Percentiles rank a stretch among this genome's conserved stretches.
Evolutionary conservation across 2,113 vertebrate genomes (phyloP).

Genomic region (Oriolus oriolus): DNA sequence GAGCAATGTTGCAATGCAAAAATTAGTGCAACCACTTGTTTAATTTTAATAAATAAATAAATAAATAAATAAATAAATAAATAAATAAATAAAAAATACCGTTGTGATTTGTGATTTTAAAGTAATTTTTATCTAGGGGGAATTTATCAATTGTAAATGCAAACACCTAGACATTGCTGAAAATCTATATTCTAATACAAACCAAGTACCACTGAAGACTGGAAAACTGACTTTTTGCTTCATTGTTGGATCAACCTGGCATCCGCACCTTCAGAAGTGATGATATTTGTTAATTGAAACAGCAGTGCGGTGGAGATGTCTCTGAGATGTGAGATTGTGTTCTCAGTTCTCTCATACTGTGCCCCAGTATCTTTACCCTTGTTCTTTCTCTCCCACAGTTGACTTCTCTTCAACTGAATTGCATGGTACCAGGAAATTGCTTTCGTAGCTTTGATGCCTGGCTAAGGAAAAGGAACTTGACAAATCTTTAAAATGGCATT

Average conservation of each 20-base stretch:
- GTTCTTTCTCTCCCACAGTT: background rate
- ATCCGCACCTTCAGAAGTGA: background rate
- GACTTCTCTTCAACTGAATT: background rate
- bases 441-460: background rate
- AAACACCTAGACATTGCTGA: background rate
- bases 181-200: background rate
- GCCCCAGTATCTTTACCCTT: background rate
- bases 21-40: background rate
- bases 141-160: background rate
- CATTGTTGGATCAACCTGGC: background rate
- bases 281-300: background rate
- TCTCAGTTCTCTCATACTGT: background rate
- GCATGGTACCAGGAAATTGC: background rate
- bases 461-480: background rate
- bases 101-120: background rate
- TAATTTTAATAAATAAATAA: background rate
- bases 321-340: background rate
- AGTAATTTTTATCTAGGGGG: background rate
- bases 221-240: background rate
- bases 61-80: no score
- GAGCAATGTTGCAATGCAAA: background rate
- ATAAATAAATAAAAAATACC: no score
- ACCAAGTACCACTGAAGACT: background rate
- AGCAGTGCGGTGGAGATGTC: background rate
- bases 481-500: background rate